These are phyloP conservation scores for Porites divaricata DNA, from an alignment of 92 coral and sea anemone genomes.

Conservation along the genomic window DNA sequence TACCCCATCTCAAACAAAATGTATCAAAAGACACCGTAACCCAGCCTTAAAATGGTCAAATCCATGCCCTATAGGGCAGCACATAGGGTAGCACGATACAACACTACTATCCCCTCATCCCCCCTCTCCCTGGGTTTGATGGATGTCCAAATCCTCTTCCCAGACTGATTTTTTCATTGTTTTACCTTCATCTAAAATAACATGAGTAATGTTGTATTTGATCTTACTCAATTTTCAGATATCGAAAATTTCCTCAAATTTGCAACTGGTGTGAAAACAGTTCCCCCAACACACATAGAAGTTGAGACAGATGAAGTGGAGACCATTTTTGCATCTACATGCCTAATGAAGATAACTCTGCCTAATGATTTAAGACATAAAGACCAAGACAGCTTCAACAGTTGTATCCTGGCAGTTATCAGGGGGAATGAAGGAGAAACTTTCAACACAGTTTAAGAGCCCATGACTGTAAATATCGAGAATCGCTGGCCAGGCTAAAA, in stretches of 20 bases:
- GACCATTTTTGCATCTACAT: neutral
- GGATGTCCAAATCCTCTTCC: too few relatives aligned
- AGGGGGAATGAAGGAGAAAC: slow-evolving; percentile 35
- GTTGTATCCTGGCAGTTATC: slow-evolving; percentile 47
- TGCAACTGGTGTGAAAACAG: neutral
- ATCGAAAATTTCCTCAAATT: neutral
- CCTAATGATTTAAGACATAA: slow-evolving; percentile 28
- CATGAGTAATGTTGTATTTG: neutral
- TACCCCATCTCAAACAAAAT: neutral
- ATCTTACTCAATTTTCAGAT: slow-evolving; percentile 1
- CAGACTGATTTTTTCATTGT: neutral
- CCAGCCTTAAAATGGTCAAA: neutral
- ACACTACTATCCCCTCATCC: too few relatives aligned
- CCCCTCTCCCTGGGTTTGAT: too few relatives aligned
- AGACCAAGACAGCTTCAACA: slow-evolving; percentile 46
- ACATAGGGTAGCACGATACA: too few relatives aligned
- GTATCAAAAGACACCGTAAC: neutral
- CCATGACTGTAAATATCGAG: too few relatives aligned
- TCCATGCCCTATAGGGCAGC: too few relatives aligned
- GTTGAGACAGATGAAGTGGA: slow-evolving; percentile 42
- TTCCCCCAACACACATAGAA: slow-evolving; percentile 34
- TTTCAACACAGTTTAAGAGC: slow-evolving; percentile 38
- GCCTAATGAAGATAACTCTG: slow-evolving; percentile 44
- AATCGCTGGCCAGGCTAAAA: too few relatives aligned
- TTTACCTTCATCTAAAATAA: neutral